Evolutionary conservation across 2,113 vertebrate genomes (phyloP), one percentile per base, ranked within the genome.

Genomic region (Nothocercus julius): DNA sequence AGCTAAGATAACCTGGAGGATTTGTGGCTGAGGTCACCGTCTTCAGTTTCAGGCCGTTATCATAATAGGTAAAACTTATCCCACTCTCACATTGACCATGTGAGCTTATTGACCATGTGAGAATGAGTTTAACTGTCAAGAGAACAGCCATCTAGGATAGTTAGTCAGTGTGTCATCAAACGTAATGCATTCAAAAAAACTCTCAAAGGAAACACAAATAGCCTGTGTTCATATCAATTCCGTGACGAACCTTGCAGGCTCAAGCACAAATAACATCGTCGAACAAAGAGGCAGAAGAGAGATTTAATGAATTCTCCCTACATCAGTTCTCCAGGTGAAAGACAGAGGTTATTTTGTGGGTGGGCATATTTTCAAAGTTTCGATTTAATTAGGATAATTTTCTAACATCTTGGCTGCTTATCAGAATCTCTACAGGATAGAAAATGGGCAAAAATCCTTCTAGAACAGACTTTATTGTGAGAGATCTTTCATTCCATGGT

Each of bases 391-490:
- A 85, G 30, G 54, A 59, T 81, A 64, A 82, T 95, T 93, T 92
- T 78, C 67, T 72, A 82, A 61, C 45, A 64, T 53, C 88, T 96
- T 96, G 82, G 87, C 92, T 93, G 89, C 25, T 90, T 56, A 90
- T 87, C 88, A 93, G 92, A 94, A 90, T 86, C 77, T 94, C 5
- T 3, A 87, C 87, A 90, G 62, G 68, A 53, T 6, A 93, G 49
- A 93, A 93, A 93, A 19, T 86, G 79, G 56, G 47, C 62, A 95
- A 82, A 95, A 94, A 68, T 47, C 77, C 85, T 94, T 72, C 87
- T 92, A 86, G 89, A 92, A 95, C 82, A 96, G 91, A 90, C 78
- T 70, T 92, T 75, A 91, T 96, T 96, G 87, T 95, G 81, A 95
- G 68, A 93, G 42, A 92, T 85, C 78, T 92, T 94, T 93, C 84